Base-by-base conservation (phyloP, 1,140 invertebrate species). In the Anthonomus grandis region DNA sequence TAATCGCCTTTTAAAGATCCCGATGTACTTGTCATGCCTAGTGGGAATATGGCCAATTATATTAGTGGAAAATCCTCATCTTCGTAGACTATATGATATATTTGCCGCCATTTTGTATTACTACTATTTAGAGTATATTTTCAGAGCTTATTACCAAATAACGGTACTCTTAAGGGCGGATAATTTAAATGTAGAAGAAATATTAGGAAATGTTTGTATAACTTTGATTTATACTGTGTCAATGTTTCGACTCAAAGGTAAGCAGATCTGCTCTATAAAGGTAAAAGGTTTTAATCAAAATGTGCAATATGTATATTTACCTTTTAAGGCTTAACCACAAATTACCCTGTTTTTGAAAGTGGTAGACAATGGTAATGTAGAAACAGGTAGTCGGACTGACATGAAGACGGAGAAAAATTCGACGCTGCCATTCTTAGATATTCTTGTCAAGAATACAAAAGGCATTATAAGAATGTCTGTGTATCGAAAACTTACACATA, bases 141-240 rank as follows among this genome's bases (percentile, higher is more conserved):
- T 45, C 19, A 45, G 57, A 18, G 48, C 49, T 5, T 59, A 59
- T 38, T 59, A 31, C 21, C 39, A 59, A 15, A 15, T 59, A 2
- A 15, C 21, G 8, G n/a, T 45, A 18, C 49, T 59, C 13, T 8
- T 59, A 12, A 48, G 13, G 5, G 49, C 48, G 1, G 49, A 52
- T 4, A n/a, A 23, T 46, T 23, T 59, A n/a, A 44, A 59, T 36
- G 10, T 46, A 3, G 49, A 46, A 25, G 57, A 59, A 53, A 53
- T 59, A 19, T 24, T 59, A 8, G 49, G 49, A 5, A 59, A 59
- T 38, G 21, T 59, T n/a, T 59, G 57, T 37, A 59, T 59, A 9
- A 59, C 57, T 9, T 22, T 59, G 8, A 59, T 59, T 38, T 59
- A 59, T 25, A 52, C 57, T 4, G 48, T 46, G n/a, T 46, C 49